Conservation (phyloP, 2,797 vertebrate species). For the Otus scops region DNA sequence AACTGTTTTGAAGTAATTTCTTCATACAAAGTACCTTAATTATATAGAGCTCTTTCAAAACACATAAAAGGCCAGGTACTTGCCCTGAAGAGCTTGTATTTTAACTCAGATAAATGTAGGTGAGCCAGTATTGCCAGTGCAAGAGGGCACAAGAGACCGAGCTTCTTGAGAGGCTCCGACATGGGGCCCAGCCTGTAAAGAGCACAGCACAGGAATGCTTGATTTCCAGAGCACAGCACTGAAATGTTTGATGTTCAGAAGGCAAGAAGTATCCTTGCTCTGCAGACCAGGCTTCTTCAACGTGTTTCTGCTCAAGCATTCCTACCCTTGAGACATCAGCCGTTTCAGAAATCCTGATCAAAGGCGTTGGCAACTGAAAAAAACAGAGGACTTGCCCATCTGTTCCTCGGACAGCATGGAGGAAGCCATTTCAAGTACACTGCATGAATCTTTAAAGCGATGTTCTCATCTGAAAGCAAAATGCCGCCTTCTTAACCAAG, state of each 20-base stretch:
- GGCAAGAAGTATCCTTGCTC: background rate
- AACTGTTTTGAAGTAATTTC: slow-evolving; percentile 67
- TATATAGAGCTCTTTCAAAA: slow-evolving; percentile 60
- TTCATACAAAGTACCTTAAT: slow-evolving; percentile 66
- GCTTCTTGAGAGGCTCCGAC: background rate
- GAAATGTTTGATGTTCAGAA: background rate
- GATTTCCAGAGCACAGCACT: background rate
- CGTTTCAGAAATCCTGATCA: background rate
- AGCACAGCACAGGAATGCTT: background rate
- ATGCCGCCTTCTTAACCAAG: background rate
- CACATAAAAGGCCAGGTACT: slow-evolving; percentile 58
- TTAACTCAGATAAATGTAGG: slow-evolving; percentile 60
- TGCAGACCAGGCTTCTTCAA: background rate
- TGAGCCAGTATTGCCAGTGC: slow-evolving; percentile 51
- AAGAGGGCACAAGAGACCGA: background rate
- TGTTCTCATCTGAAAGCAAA: slow-evolving; percentile 35
- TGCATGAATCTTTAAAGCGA: background rate
- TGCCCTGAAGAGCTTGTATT: slow-evolving; percentile 66
- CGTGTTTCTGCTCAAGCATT: background rate
- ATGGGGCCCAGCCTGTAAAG: background rate
- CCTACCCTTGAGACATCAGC: background rate
- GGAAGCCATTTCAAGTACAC: background rate
- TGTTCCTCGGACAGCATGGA: background rate
- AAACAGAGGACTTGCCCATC: background rate
- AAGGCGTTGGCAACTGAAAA: background rate